Percentiles rank a stretch among this genome's conserved stretches.
These are phyloP conservation scores for Oncorhynchus masou DNA, from an alignment of 2,113 vertebrate species.

Conservation along the genomic window DNA sequence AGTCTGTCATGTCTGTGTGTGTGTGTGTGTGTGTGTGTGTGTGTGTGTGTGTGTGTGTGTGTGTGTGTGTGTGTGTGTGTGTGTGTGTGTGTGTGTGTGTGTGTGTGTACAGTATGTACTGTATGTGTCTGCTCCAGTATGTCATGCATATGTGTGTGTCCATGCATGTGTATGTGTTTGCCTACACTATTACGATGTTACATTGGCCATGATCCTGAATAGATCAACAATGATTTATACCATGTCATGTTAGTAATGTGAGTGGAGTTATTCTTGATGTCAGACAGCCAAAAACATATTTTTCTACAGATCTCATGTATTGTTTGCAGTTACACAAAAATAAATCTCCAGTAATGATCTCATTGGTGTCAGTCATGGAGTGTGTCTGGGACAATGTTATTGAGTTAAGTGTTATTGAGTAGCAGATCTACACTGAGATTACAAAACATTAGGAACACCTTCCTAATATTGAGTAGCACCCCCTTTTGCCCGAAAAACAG, in stretches of 20 bases:
- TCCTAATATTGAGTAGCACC: too few species aligned
- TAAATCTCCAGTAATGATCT: background rate
- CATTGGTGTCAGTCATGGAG: background rate
- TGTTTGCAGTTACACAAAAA: background rate
- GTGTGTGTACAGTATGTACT: background rate
- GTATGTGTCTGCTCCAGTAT: background rate
- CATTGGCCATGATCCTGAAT: background rate
- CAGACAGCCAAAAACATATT: background rate
- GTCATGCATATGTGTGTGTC: background rate
- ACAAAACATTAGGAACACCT: too few species aligned
- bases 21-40: too few species aligned
- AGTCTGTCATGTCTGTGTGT: too few species aligned
- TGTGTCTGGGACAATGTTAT: background rate
- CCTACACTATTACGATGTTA: background rate
- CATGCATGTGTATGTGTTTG: background rate
- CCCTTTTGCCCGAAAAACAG: too few species aligned
- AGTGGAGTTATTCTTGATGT: background rate
- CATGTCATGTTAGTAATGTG: background rate
- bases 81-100: background rate
- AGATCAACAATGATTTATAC: background rate
- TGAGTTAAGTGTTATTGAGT: background rate
- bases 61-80: background rate
- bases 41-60: background rate
- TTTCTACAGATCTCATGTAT: background rate
- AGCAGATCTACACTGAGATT: background rate